Conservation (phyloP, 2,113 vertebrate genomes). For the Monarcha castaneiventris region DNA sequence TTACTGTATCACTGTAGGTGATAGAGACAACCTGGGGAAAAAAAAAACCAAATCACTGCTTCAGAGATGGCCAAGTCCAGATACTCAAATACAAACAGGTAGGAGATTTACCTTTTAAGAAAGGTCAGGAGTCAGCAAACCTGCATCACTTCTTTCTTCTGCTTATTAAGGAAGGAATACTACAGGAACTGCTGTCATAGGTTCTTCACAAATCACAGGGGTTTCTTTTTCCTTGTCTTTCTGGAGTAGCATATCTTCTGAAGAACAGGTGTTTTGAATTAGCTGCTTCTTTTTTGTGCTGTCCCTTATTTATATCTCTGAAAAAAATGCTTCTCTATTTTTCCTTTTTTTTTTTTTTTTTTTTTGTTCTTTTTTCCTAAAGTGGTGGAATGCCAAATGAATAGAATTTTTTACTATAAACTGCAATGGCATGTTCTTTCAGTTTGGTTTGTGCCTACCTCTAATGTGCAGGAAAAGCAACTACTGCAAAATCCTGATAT, state of each 20-base stretch:
- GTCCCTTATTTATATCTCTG: background rate
- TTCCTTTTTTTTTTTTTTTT: fast-evolving
- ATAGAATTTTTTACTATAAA: background rate
- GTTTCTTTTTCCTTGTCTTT: background rate
- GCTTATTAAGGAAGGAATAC: background rate
- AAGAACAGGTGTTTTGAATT: background rate
- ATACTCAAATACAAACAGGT: background rate
- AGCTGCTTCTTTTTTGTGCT: background rate
- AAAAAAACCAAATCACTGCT: background rate
- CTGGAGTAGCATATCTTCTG: background rate
- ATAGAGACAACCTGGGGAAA: background rate
- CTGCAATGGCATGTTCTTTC: background rate
- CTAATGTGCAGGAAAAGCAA: background rate
- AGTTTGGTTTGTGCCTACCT: background rate
- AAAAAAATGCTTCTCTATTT: background rate
- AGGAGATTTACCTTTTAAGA: background rate
- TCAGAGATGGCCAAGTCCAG: background rate
- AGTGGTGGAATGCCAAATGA: background rate
- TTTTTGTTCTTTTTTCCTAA: background rate
- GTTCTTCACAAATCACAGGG: background rate
- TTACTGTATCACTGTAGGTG: background rate
- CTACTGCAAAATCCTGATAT: background rate
- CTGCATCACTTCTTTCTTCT: background rate
- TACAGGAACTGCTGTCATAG: background rate
- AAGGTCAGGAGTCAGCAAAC: background rate